A percentile compares a stretch with the other conserved stretches of the same genome.
These are phyloP conservation scores for Nematolebias whitei DNA, from an alignment of 2,113 vertebrate genomes.

Conservation along the genomic window DNA sequence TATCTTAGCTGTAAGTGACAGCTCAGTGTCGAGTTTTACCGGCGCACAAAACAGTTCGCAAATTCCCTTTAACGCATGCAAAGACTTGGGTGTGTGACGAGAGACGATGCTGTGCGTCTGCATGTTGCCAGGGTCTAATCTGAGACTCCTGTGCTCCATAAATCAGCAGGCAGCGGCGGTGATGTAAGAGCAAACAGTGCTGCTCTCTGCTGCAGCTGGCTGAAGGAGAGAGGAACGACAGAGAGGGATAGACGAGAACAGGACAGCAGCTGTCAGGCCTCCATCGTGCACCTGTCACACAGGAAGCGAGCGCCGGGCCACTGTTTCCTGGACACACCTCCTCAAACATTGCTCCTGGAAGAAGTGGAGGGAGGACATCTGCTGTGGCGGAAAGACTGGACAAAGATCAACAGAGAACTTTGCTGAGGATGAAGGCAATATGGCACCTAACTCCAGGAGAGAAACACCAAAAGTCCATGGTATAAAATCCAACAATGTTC, in stretches of 20 bases:
- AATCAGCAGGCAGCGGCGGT: slow-evolving; percentile 72
- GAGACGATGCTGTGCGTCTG: slow-evolving; percentile 42
- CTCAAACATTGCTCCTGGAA: slow-evolving; percentile 75
- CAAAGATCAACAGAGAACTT: slow-evolving; percentile 45
- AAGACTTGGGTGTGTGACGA: slow-evolving; percentile 25
- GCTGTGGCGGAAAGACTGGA: slow-evolving; percentile 25
- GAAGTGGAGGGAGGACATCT: slow-evolving; percentile 67
- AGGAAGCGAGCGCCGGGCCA: slow-evolving; percentile 78
- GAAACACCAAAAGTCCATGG: neutral
- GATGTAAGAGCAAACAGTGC: slow-evolving; percentile 80
- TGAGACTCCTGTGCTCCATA: slow-evolving; percentile 79
- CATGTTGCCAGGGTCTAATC: slow-evolving; percentile 70
- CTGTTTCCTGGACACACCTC: slow-evolving; percentile 84
- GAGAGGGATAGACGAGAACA: slow-evolving; percentile 60
- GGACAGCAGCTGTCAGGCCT: slow-evolving; percentile 82
- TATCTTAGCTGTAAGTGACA: slow-evolving; percentile 63
- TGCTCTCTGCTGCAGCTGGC: slow-evolving; percentile 78
- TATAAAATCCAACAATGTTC: too few species aligned
- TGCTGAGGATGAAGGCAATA: slow-evolving; percentile 10
- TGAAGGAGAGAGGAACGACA: slow-evolving; percentile 58
- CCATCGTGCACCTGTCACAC: slow-evolving; percentile 82
- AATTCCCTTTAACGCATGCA: slow-evolving; percentile 22
- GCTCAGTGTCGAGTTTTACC: slow-evolving; percentile 53
- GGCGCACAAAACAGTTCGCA: slow-evolving; percentile 41
- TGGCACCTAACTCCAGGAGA: slow-evolving; percentile 21